These are phyloP conservation scores for Chaunax sp. DNA, from an alignment of 2,797 vertebrate genomes.

Conservation along the genomic window DNA sequence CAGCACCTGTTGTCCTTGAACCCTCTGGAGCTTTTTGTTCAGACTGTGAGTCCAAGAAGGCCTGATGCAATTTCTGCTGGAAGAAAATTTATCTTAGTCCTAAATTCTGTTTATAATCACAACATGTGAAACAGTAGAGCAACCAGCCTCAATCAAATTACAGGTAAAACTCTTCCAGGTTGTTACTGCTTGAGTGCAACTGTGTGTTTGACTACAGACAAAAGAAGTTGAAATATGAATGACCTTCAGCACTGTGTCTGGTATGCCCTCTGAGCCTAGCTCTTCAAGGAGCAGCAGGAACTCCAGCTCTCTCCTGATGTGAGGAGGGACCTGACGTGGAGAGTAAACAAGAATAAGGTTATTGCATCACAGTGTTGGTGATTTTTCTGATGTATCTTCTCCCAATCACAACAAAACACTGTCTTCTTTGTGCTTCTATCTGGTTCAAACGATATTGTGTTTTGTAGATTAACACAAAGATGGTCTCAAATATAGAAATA, in stretches of 20 bases:
- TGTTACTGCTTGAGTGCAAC: background rate
- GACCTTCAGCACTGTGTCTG: constrained; percentile 88
- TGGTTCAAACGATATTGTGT: constrained; percentile 1
- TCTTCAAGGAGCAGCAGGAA: constrained; percentile 94
- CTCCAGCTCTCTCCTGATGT: constrained; percentile 86
- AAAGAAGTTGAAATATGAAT: background rate
- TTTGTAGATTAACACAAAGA: background rate
- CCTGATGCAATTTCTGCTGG: constrained; percentile 88
- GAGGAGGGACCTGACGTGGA: constrained; percentile 72
- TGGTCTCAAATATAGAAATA: background rate
- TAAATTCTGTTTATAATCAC: background rate
- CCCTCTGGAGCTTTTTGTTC: constrained; percentile 65
- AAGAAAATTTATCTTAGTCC: constrained; percentile 11
- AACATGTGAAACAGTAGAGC: constrained; percentile 5
- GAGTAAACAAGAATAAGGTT: background rate
- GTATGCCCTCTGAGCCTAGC: constrained; percentile 83
- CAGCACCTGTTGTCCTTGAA: constrained; percentile 52
- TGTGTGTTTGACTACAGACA: background rate
- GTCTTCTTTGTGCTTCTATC: background rate
- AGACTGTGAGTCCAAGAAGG: constrained; percentile 77
- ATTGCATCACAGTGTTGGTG: background rate
- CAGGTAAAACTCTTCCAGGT: background rate
- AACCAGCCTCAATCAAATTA: background rate
- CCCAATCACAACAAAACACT: background rate
- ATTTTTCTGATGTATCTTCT: background rate